phyloP scores from a whole-genome alignment of 2,888 invertebrate genomes.

The Thera obeliscata region DNA sequence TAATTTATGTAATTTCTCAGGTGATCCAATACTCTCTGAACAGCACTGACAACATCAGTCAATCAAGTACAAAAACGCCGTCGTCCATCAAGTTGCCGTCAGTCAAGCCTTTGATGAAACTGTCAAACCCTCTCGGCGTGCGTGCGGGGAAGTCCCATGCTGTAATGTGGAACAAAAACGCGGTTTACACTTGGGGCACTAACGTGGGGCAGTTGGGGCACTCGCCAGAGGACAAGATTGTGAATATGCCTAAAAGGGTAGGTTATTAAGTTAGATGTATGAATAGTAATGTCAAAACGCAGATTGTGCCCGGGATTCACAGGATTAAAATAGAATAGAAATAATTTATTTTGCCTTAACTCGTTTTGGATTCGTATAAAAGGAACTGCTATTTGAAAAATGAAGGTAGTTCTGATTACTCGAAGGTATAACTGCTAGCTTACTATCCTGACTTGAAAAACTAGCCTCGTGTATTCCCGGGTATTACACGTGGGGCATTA shows the following conservation, averaged over 20 bases:
- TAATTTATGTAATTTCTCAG: too few relatives aligned
- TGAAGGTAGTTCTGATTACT: too few relatives aligned
- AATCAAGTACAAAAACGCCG: conserved; percentile 66
- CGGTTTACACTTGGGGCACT: conserved; percentile 91
- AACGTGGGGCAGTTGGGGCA: conserved; percentile 94
- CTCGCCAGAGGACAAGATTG: conserved; percentile 72
- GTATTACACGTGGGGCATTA: too few relatives aligned
- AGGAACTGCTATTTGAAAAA: too few relatives aligned
- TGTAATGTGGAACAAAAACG: conserved; percentile 85
- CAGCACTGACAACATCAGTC: conserved; percentile 64
- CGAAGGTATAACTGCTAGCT: too few relatives aligned
- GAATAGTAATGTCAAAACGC: too few relatives aligned
- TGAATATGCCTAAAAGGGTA: conserved; percentile 79
- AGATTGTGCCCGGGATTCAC: too few relatives aligned
- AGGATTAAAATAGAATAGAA: too few relatives aligned
- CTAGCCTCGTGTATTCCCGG: too few relatives aligned
- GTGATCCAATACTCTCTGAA: conserved; percentile 72
- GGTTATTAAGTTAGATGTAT: conserved; percentile 21
- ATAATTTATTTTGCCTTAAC: too few relatives aligned
- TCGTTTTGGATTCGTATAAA: too few relatives aligned
- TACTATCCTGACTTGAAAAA: too few relatives aligned
- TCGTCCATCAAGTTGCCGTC: conserved; percentile 64
- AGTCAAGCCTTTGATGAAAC: conserved; percentile 64
- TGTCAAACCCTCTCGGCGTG: conserved; percentile 79
- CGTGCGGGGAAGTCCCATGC: conserved; percentile 89